These are phyloP conservation scores for Rhyzopertha dominica DNA, from an alignment of 1,140 invertebrate species.

Conservation along the genomic window DNA sequence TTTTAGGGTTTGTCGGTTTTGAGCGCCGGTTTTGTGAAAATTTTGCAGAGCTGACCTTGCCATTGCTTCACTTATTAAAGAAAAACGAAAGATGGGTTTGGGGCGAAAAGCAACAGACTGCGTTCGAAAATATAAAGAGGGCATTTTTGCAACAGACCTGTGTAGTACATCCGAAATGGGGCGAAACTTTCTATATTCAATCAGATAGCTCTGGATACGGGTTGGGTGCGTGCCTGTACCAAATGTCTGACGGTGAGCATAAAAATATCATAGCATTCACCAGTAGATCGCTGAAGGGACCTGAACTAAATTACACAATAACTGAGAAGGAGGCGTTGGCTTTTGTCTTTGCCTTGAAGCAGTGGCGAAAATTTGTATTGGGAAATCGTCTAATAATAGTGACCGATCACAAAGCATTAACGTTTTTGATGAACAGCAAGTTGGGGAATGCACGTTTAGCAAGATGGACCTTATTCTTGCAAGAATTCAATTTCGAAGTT, in stretches of 20 bases:
- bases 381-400: background rate
- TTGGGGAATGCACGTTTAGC: conserved; percentile 2
- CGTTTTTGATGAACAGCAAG: background rate
- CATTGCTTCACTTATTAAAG: background rate
- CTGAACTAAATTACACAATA: conserved; percentile 4
- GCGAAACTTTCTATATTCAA: background rate
- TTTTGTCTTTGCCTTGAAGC: background rate
- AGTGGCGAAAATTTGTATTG: conserved; percentile 2
- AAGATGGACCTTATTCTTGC: conserved; percentile 2
- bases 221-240: background rate
- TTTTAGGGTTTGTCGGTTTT: conserved; percentile 46
- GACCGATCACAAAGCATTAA: conserved; percentile 3
- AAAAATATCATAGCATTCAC: conserved; percentile 1
- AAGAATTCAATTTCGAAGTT: conserved; percentile 8
- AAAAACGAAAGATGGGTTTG: conserved; percentile 7
- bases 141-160: background rate
- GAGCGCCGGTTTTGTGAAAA: conserved; percentile 43
- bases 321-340: conserved; percentile 6
- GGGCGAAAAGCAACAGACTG: background rate
- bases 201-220: background rate
- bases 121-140: conserved; percentile 1
- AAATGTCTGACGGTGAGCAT: background rate
- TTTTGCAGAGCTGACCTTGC: conserved; percentile 22
- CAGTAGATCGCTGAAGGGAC: conserved; percentile 1
- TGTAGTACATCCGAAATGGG: background rate